Percentiles rank a stretch among this genome's conserved stretches.
These are phyloP conservation scores for Perizoma affinitatum DNA, from an alignment of 2,888 invertebrate species.

Conservation along the genomic window DNA sequence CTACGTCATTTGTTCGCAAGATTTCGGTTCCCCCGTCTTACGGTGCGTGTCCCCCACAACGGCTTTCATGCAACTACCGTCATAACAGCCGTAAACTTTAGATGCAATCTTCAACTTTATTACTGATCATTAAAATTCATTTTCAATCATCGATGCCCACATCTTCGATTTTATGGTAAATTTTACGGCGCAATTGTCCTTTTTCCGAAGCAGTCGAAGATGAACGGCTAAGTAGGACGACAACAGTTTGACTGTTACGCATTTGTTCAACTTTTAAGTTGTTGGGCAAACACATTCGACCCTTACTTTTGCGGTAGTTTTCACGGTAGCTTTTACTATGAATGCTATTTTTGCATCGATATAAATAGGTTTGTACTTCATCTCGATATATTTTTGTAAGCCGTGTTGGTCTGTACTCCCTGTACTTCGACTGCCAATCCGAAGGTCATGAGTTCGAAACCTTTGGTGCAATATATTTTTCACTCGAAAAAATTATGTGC, in stretches of 20 bases:
- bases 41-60: slow-evolving; percentile 75
- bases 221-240: slow-evolving; percentile 73
- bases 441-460: too few relatives aligned
- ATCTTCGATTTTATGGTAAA: slow-evolving; percentile 48
- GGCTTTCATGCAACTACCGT: slow-evolving; percentile 66
- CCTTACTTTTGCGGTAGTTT: slow-evolving; percentile 59
- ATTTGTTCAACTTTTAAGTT: slow-evolving; percentile 70
- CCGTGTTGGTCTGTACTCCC: too few relatives aligned
- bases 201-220: slow-evolving; percentile 71
- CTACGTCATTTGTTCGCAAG: slow-evolving; percentile 83
- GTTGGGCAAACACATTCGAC: slow-evolving; percentile 54
- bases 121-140: slow-evolving; percentile 63
- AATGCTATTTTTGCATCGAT: slow-evolving; percentile 25
- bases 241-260: slow-evolving; percentile 69
- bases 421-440: too few relatives aligned
- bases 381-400: too few relatives aligned
- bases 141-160: slow-evolving; percentile 57
- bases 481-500: too few relatives aligned
- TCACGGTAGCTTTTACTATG: slow-evolving; percentile 35
- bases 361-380: too few relatives aligned
- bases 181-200: slow-evolving; percentile 74
- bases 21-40: slow-evolving; percentile 81
- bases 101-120: slow-evolving; percentile 66
- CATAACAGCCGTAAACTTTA: slow-evolving; percentile 64
- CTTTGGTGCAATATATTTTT: too few relatives aligned